Evolutionary conservation across 1,140 invertebrate genomes (phyloP), one percentile per base, ranked within the genome.

Genomic region (Microplitis mediator): DNA sequence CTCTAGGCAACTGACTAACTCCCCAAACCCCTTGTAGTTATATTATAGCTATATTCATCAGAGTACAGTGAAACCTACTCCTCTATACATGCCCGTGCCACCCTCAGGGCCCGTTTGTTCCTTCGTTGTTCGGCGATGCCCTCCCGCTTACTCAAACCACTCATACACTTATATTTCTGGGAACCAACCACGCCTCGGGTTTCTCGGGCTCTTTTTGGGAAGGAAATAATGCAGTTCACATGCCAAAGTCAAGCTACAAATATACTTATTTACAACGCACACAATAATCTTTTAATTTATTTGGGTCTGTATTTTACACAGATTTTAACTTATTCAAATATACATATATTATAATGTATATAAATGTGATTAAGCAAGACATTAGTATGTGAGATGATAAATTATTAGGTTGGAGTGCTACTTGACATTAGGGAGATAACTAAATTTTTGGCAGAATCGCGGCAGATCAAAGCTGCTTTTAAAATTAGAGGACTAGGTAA

Each of bases 101-200:
- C 56, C 56, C 56, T 60, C 56, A 16, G 16, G 31, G 56, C 16
- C 16, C 14, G 3, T 13, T 32, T 8, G 11, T n/a, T 23, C 23
- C 52, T 14, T 61, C 13, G 23, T 51, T 63, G 31, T 69, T 71
- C 32, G 39, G 31, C 16, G 39, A 11, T 23, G 60, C 72, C 68
- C 50, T n/a, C 68, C 62, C 61, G 66, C 58, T 64, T 39, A 36
- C 32, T 5, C 34, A 50, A 67, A 73, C 72, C 77, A 75, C 76
- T 77, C 51, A 50, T 64, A 73, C 72, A 77, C 75, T 75, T 77
- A 71, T 71, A 77, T 75, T 83, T 84, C 82, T 79, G 65, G 75
- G 82, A 84, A 84, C 52, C 9, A 72, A 78, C 81, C 79, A 82
- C 80, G 62, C 66, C 66, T 69, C 68, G 75, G 80, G 81, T 79